Evolutionary conservation across 2,113 vertebrate genomes (phyloP).

Genomic region (Cephalophus harveyi): DNA sequence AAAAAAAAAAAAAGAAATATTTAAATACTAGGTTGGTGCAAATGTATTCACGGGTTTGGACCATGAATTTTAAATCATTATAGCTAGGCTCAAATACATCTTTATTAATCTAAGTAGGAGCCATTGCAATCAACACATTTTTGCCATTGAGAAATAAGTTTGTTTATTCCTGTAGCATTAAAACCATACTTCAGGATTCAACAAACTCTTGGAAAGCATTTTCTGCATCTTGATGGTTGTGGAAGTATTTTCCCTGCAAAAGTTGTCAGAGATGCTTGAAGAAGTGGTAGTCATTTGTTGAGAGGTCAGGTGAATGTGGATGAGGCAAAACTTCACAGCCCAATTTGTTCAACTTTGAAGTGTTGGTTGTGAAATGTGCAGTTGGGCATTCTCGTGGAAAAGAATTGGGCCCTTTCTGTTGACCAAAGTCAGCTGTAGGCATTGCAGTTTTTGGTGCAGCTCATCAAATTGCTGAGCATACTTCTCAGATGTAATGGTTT

Average conservation of each 20-base stretch:
- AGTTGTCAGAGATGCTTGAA: neutral
- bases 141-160: neutral
- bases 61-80: neutral
- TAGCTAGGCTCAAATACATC: neutral
- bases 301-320: neutral
- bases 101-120: neutral
- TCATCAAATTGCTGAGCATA: neutral
- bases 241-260: neutral
- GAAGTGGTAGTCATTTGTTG: neutral
- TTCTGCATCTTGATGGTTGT: neutral
- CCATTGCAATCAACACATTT: neutral
- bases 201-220: neutral
- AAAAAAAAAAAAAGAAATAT: no score
- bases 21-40: neutral
- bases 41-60: neutral
- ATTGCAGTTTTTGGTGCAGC: neutral
- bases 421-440: neutral
- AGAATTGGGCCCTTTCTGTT: neutral
- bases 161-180: neutral
- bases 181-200: neutral
- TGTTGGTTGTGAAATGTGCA: neutral
- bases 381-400: neutral
- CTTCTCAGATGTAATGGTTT: neutral
- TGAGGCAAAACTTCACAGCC: neutral
- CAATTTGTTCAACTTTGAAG: neutral